phyloP scores from a whole-genome alignment of 2,797 vertebrate species.

The Urocyon cinereoargenteus region DNA sequence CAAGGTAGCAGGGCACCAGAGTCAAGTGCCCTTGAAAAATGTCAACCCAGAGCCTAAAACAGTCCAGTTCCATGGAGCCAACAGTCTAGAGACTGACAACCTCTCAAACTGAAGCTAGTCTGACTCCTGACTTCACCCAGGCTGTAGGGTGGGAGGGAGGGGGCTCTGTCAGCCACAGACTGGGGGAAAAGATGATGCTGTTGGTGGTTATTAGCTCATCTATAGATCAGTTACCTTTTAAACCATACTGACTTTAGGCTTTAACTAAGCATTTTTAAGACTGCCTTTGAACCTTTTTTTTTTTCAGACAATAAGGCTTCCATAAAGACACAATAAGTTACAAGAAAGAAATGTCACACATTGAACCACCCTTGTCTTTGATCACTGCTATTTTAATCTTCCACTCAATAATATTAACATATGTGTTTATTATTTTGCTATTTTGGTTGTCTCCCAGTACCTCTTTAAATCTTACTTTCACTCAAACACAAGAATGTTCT shows the following conservation, averaged over 20 bases:
- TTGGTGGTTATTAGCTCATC: slow-evolving; percentile 49
- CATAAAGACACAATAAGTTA: slow-evolving; percentile 56
- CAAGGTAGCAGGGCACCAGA: background rate
- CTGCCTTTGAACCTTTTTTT: slow-evolving; percentile 50
- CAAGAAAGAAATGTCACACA: slow-evolving; percentile 69
- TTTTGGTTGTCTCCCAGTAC: background rate
- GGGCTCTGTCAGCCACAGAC: background rate
- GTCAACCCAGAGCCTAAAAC: background rate
- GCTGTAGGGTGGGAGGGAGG: background rate
- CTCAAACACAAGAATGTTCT: slow-evolving; percentile 60
- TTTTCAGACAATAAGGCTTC: slow-evolving; percentile 56
- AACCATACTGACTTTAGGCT: slow-evolving; percentile 44
- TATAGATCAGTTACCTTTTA: slow-evolving; percentile 68
- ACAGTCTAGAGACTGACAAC: background rate
- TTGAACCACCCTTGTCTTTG: slow-evolving; percentile 56
- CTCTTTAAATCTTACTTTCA: slow-evolving; percentile 59
- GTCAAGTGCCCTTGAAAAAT: background rate
- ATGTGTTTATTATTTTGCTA: slow-evolving; percentile 38
- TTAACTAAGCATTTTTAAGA: slow-evolving; percentile 58
- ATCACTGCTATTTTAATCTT: slow-evolving; percentile 71
- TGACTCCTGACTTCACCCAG: background rate
- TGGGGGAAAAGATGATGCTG: background rate
- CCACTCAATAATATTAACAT: slow-evolving; percentile 53
- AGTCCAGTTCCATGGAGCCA: background rate
- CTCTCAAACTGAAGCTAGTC: background rate